Conservation (phyloP, 2,797 vertebrate species). For the Hyperoplus lanceolatus region DNA sequence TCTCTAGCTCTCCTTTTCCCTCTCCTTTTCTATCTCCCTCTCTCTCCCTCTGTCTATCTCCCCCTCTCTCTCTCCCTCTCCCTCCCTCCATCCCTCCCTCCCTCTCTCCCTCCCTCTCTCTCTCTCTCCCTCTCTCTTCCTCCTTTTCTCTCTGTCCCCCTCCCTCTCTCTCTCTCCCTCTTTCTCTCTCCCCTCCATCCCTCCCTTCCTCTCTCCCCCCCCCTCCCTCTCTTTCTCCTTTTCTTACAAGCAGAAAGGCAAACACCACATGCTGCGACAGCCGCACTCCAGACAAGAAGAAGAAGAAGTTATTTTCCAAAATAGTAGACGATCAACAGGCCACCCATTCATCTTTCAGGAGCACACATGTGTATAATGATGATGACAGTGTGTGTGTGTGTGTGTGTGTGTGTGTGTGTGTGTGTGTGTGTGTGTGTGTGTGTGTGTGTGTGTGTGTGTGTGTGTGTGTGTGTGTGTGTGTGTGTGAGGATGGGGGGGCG, state of each 20-base stretch:
- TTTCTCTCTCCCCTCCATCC: not conserved
- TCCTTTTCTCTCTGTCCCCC: too few relatives aligned
- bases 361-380: constrained; percentile 19
- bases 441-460: constrained; percentile 10
- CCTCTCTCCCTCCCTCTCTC: too few relatives aligned
- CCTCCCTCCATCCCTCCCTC: too few relatives aligned
- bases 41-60: too few relatives aligned
- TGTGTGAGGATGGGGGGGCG: not conserved
- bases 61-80: too few relatives aligned
- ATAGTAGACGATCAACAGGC: constrained; percentile 45
- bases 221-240: too few relatives aligned
- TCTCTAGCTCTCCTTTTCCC: too few relatives aligned
- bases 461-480: constrained; percentile 38
- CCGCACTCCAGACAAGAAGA: constrained; percentile 47
- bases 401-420: constrained; percentile 26
- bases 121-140: too few relatives aligned
- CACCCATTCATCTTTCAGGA: constrained; percentile 46
- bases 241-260: too few relatives aligned
- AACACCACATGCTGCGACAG: constrained; percentile 66
- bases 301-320: constrained; percentile 46
- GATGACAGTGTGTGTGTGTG: constrained; percentile 1
- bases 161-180: too few relatives aligned
- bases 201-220: too few relatives aligned
- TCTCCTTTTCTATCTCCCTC: too few relatives aligned
- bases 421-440: constrained; percentile 29